A percentile compares a stretch with the other conserved stretches of the same genome.
Evolutionary conservation across 92 coral and sea anemone genomes (phyloP).

Genomic region (Epizoanthus illoricatus): DNA sequence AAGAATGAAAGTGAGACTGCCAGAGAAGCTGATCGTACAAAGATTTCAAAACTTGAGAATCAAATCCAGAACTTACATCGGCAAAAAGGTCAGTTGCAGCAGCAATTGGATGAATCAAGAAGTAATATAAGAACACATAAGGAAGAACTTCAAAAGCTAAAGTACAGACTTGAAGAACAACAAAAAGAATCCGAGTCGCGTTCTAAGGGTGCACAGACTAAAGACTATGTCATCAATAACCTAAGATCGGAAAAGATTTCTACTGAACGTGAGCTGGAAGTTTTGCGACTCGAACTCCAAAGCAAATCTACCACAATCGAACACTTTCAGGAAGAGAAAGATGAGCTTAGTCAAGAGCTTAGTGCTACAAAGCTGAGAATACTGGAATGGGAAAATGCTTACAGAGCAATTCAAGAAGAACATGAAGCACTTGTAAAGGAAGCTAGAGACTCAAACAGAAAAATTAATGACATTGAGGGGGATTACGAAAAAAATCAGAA

Average conservation of each 20-base stretch:
- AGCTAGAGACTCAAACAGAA: slow-evolving; percentile 58
- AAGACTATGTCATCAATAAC: slow-evolving; percentile 65
- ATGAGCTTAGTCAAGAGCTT: slow-evolving; percentile 70
- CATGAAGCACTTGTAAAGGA: slow-evolving; percentile 68
- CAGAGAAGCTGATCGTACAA: slow-evolving; percentile 62
- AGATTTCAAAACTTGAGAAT: slow-evolving; percentile 74
- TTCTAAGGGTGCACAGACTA: slow-evolving; percentile 64
- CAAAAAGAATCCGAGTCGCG: slow-evolving; percentile 50
- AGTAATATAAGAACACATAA: slow-evolving; percentile 54
- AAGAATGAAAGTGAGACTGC: slow-evolving; percentile 58
- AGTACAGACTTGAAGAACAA: slow-evolving; percentile 63
- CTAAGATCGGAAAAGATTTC: slow-evolving; percentile 70
- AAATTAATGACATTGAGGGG: slow-evolving; percentile 61
- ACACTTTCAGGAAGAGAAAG: slow-evolving; percentile 67
- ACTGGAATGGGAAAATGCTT: slow-evolving; percentile 73
- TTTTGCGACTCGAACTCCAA: slow-evolving; percentile 60
- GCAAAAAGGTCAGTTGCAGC: slow-evolving; percentile 75
- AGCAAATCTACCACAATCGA: slow-evolving; percentile 59
- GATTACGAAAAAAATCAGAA: slow-evolving; percentile 66
- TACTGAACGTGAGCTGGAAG: slow-evolving; percentile 67
- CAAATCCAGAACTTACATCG: slow-evolving; percentile 65
- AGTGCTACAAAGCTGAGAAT: slow-evolving; percentile 58
- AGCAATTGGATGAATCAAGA: slow-evolving; percentile 74
- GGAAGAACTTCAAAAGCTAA: slow-evolving; percentile 64
- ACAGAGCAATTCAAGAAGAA: slow-evolving; percentile 73